Evolutionary conservation across 2,797 vertebrate genomes (phyloP), one percentile per base, ranked within the genome.

Genomic region (Dendrocincla tyrannina): DNA sequence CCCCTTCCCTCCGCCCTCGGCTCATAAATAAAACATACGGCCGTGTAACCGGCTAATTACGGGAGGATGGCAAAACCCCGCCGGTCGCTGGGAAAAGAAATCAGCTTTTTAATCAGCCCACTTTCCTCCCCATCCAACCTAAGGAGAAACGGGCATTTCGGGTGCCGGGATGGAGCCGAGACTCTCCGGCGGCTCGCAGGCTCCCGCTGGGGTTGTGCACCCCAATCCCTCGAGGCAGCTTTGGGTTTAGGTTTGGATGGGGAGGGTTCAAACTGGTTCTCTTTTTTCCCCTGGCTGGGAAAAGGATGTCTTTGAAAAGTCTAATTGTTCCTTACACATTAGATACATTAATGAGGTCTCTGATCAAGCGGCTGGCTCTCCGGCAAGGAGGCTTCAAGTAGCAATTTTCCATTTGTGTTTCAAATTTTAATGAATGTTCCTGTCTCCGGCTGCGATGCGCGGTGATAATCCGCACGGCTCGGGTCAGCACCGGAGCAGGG

Each of bases 331-430:
- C 95, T 96, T 94, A 92, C 58, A 37, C 50, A 90, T 96, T 95
- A 88, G 88, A 91, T 95, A 95, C 95, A 94, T 97, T 97, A 96
- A 96, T 80, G 78, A 97, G 97, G 96, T 91, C 95, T 94, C 95
- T 92, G 97, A 95, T 93, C 97, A 93, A 85, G 82, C n/a, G 88
- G 88, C 97, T 81, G 96, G 88, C 96, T 94, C 95, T 91, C 92
- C 8, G 37, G 88, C 68, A 92, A 96, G 95, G 93, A 95, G 97
- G 97, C 97, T 97, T 98, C 98, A 97, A 98, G 97, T 97, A 98
- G 97, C 97, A 97, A 97, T 97, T 98, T 98, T 98, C 97, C 97
- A 97, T 96, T 97, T 98, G 97, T 95, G 97, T 96, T 97, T 98
- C 97, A 97, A 97, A 97, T 97, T 97, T 98, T 98, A 98, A 98